These are phyloP conservation scores for Epizoanthus scotinus DNA, from an alignment of 92 coral and sea anemone genomes.

Conservation along the genomic window DNA sequence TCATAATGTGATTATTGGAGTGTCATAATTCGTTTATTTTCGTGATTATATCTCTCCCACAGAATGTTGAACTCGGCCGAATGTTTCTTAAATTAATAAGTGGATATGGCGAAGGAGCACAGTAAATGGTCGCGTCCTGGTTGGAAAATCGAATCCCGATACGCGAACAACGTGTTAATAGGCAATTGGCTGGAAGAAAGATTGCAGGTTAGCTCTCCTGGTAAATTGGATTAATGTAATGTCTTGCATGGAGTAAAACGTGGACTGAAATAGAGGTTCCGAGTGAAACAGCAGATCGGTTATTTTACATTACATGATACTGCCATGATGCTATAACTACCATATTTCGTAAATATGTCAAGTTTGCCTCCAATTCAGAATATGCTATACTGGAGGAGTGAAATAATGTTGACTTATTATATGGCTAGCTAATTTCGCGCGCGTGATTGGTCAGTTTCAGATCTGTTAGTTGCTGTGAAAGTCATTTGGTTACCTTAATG, in stretches of 20 bases:
- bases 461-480: no score
- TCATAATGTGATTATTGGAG: conserved; percentile 17
- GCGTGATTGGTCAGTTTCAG: no score
- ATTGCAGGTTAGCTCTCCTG: conserved; percentile 27
- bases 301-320: no score
- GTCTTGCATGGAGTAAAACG: not conserved
- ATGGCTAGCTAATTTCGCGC: no score
- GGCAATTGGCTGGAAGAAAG: conserved; percentile 84
- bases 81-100: not conserved
- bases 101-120: conserved; percentile 17
- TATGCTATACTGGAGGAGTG: no score
- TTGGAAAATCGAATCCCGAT: conserved; percentile 71
- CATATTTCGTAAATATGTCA: no score
- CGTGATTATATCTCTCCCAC: no score
- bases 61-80: not conserved
- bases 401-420: no score
- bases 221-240: not conserved
- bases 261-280: not conserved
- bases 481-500: no score
- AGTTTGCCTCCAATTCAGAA: no score
- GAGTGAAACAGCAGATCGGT: no score
- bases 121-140: conserved; percentile 52
- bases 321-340: no score
- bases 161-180: conserved; percentile 55
- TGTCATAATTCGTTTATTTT: not conserved